Percentiles rank a stretch among this genome's conserved stretches.
Evolutionary conservation across 2,888 invertebrate genomes (phyloP).

Genomic region (Cataglyphis albicans): DNA sequence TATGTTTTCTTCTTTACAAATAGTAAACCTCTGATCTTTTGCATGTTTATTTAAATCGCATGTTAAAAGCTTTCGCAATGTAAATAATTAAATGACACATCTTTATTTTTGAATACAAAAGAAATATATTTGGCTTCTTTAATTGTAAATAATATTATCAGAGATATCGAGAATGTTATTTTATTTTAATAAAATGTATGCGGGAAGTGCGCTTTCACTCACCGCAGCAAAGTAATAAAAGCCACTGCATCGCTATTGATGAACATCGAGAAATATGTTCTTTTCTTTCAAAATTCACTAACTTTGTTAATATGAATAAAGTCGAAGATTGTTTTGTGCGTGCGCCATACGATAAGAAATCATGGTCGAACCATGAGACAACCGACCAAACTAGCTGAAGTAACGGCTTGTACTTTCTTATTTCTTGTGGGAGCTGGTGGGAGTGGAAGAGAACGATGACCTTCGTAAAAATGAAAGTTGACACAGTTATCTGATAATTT

Average conservation of each 20-base stretch:
- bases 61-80: background rate
- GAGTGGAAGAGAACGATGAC: slow-evolving; percentile 74
- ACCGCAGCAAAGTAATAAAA: slow-evolving; percentile 76
- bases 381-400: slow-evolving; percentile 64
- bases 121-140: background rate
- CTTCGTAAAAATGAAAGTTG: slow-evolving; percentile 60
- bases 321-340: background rate
- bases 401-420: slow-evolving; percentile 78
- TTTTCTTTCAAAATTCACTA: background rate
- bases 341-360: slow-evolving; percentile 66
- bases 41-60: background rate
- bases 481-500: background rate
- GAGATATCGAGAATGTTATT: background rate
- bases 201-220: slow-evolving; percentile 61
- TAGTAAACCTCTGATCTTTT: background rate
- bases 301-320: slow-evolving; percentile 11
- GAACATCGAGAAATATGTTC: background rate
- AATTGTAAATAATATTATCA: background rate
- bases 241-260: slow-evolving; percentile 74
- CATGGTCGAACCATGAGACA: slow-evolving; percentile 59
- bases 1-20: background rate
- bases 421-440: slow-evolving; percentile 72
- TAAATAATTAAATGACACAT: background rate
- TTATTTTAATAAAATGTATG: background rate
- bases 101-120: background rate